Evolutionary conservation across 2,888 invertebrate genomes (phyloP).

Genomic region (Drosophila melanosoma): DNA sequence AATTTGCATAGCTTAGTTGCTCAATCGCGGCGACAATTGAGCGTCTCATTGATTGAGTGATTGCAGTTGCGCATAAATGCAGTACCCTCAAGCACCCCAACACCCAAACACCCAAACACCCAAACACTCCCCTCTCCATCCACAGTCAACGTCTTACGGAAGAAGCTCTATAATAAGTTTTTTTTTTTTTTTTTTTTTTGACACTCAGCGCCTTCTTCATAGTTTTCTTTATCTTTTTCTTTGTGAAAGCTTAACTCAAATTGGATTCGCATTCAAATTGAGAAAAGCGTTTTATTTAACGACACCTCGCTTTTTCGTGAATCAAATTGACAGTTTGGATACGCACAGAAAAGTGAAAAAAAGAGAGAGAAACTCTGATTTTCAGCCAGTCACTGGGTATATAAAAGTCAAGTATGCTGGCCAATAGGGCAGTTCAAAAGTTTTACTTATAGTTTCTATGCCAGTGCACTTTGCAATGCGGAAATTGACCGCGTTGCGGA

Average conservation of each 20-base stretch:
- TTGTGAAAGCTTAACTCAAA: slow-evolving; percentile 59
- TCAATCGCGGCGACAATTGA: slow-evolving; percentile 79
- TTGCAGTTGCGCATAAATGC: slow-evolving; percentile 65
- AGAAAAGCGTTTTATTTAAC: slow-evolving; percentile 61
- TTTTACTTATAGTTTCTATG: slow-evolving; percentile 12
- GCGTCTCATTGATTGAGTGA: slow-evolving; percentile 78
- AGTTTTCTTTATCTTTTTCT: slow-evolving; percentile 40
- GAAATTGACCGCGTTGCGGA: slow-evolving; percentile 57
- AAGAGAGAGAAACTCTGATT: neutral
- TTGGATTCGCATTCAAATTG: slow-evolving; percentile 76
- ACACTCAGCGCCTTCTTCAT: slow-evolving; percentile 65
- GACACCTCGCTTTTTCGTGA: slow-evolving; percentile 5
- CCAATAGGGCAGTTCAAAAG: neutral
- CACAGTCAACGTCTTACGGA: neutral
- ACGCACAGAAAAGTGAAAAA: neutral
- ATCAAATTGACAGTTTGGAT: slow-evolving; percentile 41
- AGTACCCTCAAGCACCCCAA: slow-evolving; percentile 44
- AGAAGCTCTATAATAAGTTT: slow-evolving; percentile 36
- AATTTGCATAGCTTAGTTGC: slow-evolving; percentile 78
- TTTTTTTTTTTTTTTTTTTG: slow-evolving; percentile 68
- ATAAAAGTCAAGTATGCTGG: neutral
- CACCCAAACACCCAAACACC: neutral
- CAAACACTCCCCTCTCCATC: neutral
- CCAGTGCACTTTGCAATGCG: slow-evolving; percentile 42
- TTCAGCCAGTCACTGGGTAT: neutral